Evolutionary conservation across 1,140 invertebrate species (phyloP).

Genomic region (Lasioglossum baleicum): DNA sequence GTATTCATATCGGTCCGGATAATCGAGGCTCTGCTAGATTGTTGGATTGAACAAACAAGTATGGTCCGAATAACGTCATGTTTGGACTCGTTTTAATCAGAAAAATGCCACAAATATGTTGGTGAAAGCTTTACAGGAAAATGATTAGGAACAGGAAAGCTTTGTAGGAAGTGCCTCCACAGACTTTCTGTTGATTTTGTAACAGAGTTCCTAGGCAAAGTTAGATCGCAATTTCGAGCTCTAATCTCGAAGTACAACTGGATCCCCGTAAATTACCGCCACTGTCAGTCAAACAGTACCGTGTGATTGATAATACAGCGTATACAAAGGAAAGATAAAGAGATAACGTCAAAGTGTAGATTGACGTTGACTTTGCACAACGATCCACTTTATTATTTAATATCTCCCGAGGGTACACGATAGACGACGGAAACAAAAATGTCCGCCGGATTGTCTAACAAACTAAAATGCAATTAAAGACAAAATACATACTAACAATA

Average conservation of each 20-base stretch:
- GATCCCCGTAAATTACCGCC: not conserved
- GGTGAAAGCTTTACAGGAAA: no score
- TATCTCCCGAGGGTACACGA: not conserved
- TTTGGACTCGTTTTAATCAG: no score
- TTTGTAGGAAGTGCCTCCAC: no score
- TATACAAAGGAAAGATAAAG: constrained; percentile 8
- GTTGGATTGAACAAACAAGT: no score
- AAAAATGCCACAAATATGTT: no score
- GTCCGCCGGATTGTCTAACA: not conserved
- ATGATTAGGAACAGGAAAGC: no score
- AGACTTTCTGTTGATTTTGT: no score
- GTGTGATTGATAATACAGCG: constrained; percentile 10
- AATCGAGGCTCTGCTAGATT: no score
- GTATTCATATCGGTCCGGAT: no score
- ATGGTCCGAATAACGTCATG: no score
- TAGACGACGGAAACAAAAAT: not conserved
- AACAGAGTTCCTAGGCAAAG: not conserved
- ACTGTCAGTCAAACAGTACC: constrained; percentile 8
- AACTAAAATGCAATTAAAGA: no score
- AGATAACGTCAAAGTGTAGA: constrained; percentile 2
- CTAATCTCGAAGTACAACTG: not conserved
- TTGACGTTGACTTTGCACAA: constrained; percentile 10
- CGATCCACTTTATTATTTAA: not conserved
- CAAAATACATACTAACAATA: no score
- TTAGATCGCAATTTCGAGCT: not conserved